phyloP scores from a whole-genome alignment of 2,888 invertebrate genomes.

The Coenonympha glycerion region DNA sequence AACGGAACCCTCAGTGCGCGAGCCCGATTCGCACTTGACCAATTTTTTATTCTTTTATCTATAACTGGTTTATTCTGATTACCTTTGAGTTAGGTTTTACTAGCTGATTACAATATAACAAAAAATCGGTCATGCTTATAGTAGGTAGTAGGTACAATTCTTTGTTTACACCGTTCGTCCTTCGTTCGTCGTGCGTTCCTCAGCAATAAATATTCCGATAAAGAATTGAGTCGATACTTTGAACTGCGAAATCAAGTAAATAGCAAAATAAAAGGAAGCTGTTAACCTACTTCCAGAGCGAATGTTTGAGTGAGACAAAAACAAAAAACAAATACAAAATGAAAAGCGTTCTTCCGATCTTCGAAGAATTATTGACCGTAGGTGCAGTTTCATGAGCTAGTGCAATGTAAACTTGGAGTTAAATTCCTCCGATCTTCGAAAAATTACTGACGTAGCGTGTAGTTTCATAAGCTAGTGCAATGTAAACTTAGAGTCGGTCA shows the following conservation, averaged over 20 bases:
- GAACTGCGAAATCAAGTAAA: background rate
- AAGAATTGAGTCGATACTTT: slow-evolving; percentile 4
- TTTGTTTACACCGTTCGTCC: background rate
- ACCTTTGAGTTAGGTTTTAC: too few relatives aligned
- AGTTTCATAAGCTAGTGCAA: background rate
- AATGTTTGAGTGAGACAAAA: slow-evolving; percentile 10
- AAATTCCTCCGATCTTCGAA: background rate
- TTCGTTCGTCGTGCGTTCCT: background rate
- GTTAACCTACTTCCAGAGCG: slow-evolving; percentile 16
- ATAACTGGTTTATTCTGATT: too few relatives aligned
- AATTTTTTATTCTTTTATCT: too few relatives aligned
- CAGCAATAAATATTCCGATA: background rate
- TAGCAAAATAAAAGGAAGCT: slow-evolving; percentile 12
- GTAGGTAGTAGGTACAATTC: background rate
- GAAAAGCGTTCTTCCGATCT: slow-evolving; percentile 7
- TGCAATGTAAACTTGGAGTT: background rate
- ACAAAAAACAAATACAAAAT: slow-evolving; percentile 15
- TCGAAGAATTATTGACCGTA: slow-evolving; percentile 11
- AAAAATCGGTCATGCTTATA: background rate
- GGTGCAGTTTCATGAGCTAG: background rate
- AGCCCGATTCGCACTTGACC: too few relatives aligned
- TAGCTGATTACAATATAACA: background rate
- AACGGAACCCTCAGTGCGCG: too few relatives aligned
- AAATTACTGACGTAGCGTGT: slow-evolving; percentile 2
- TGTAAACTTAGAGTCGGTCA: background rate